A percentile compares a stretch with the other conserved stretches of the same genome.
Evolutionary conservation across 2,888 invertebrate species (phyloP).

Genomic region (Drosophila phalerata): DNA sequence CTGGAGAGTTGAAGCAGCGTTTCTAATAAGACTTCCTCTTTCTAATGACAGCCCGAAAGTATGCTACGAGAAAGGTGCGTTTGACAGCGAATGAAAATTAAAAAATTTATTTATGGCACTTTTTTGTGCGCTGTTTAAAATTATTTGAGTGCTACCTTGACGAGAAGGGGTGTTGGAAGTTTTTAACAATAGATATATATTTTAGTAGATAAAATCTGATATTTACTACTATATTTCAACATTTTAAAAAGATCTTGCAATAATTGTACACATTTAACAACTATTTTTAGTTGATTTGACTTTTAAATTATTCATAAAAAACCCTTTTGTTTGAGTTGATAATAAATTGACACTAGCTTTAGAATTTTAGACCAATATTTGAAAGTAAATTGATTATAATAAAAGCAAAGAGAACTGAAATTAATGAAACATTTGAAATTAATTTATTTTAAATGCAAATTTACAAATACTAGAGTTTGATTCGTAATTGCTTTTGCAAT

Average conservation of each 20-base stretch:
- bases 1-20: slow-evolving; percentile 16
- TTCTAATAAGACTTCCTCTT: slow-evolving; percentile 21
- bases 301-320: no score
- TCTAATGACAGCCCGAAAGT: slow-evolving; percentile 49
- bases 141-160: slow-evolving; percentile 3
- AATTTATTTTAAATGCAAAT: neutral
- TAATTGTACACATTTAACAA: no score
- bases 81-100: slow-evolving; percentile 49
- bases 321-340: no score
- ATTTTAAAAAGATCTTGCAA: no score
- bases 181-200: neutral
- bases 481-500: slow-evolving; percentile 10
- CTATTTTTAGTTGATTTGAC: no score
- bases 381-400: no score
- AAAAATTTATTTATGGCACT: slow-evolving; percentile 52
- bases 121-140: slow-evolving; percentile 17
- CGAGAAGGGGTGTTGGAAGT: neutral
- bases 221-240: neutral
- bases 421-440: neutral
- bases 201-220: neutral
- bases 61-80: slow-evolving; percentile 50
- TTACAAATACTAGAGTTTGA: slow-evolving; percentile 1
- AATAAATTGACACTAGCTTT: no score
- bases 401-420: neutral
- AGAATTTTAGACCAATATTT: no score